A percentile compares a stretch with the other conserved stretches of the same genome.
Conservation (phyloP, 2,888 invertebrate genomes). For the Amorpha juglandis region DNA sequence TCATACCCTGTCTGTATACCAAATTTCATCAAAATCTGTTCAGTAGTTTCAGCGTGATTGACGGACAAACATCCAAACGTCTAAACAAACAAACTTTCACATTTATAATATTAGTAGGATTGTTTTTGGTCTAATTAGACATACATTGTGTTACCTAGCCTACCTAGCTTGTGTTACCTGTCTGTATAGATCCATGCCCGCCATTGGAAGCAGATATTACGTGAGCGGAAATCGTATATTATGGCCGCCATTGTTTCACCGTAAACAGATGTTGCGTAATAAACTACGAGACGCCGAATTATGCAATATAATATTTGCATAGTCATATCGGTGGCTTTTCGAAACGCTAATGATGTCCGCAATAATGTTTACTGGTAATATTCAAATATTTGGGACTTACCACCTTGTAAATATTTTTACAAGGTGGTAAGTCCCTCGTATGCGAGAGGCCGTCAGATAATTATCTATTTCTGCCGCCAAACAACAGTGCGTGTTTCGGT, state of each 20-base stretch:
- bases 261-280: constrained; percentile 3
- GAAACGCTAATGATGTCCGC: not conserved
- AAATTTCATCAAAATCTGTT: too few relatives aligned
- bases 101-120: too few relatives aligned
- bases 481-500: too few relatives aligned
- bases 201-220: not conserved
- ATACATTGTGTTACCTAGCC: not conserved
- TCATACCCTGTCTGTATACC: too few relatives aligned
- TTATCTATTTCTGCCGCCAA: too few relatives aligned
- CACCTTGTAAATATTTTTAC: too few relatives aligned
- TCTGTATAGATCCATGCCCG: not conserved
- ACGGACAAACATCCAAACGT: too few relatives aligned
- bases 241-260: constrained; percentile 21
- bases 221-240: constrained; percentile 6
- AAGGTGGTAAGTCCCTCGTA: too few relatives aligned
- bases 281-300: not conserved
- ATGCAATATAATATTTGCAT: constrained; percentile 7
- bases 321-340: not conserved
- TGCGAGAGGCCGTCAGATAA: too few relatives aligned
- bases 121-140: not conserved
- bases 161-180: not conserved
- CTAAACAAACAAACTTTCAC: too few relatives aligned
- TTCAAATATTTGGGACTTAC: too few relatives aligned
- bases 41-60: too few relatives aligned
- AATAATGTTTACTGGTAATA: not conserved